Evolutionary conservation across 2,888 invertebrate species (phyloP).

Genomic region (Eilema caniola): DNA sequence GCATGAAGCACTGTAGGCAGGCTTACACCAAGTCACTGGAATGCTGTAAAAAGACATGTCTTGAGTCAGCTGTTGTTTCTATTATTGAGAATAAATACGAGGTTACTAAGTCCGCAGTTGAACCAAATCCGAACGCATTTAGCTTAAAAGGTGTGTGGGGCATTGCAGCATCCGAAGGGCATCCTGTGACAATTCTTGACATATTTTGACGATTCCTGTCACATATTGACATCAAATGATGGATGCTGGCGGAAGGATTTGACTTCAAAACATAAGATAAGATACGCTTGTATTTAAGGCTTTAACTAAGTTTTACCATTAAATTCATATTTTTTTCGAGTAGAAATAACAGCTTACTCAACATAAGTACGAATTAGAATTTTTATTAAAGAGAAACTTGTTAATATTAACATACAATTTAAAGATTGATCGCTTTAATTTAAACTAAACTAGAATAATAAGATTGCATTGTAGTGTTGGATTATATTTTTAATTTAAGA

Average conservation of each 20-base stretch:
- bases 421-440: conserved; percentile 74
- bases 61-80: conserved; percentile 57
- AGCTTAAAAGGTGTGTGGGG: not conserved
- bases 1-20: conserved; percentile 51
- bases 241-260: not conserved
- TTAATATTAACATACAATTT: conserved; percentile 61
- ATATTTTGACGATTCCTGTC: not conserved
- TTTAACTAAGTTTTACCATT: not conserved
- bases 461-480: conserved; percentile 75
- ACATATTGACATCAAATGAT: too few relatives aligned
- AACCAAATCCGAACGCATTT: conserved; percentile 1
- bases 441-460: conserved; percentile 68
- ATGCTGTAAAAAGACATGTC: conserved; percentile 56
- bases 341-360: conserved; percentile 42
- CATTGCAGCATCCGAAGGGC: too few relatives aligned
- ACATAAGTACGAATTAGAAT: conserved; percentile 39
- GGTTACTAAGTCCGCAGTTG: not conserved
- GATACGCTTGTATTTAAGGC: not conserved
- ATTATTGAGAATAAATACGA: conserved; percentile 25
- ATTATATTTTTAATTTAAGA: conserved; percentile 58
- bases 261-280: conserved; percentile 2
- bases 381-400: conserved; percentile 55
- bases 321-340: not conserved
- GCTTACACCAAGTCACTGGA: conserved; percentile 65
- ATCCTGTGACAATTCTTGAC: not conserved